phyloP scores from a whole-genome alignment of 2,797 vertebrate genomes.

The Dermochelys coriacea region DNA sequence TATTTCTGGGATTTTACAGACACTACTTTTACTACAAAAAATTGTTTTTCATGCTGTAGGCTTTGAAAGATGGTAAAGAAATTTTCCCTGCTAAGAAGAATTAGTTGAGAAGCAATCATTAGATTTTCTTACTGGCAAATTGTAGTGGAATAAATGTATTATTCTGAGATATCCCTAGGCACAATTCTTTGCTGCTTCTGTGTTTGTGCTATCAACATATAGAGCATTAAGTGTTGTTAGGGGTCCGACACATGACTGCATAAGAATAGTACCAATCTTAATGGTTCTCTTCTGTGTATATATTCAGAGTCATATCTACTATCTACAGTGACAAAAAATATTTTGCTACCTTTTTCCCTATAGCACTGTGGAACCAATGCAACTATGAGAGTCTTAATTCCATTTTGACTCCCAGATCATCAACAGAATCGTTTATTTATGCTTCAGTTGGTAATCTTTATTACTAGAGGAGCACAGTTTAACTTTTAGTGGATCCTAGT shows the following conservation, averaged over 20 bases:
- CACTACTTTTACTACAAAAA: slow-evolving; percentile 7
- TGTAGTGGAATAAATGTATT: neutral
- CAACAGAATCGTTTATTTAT: neutral
- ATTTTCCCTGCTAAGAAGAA: slow-evolving; percentile 30
- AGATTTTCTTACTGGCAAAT: neutral
- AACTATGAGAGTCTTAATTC: neutral
- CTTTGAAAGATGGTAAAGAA: neutral
- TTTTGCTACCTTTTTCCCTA: neutral
- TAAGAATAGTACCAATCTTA: neutral
- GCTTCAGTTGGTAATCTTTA: neutral
- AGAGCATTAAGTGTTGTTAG: neutral
- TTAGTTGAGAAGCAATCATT: neutral
- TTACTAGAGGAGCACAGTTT: neutral
- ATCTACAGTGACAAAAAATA: neutral
- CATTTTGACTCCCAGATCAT: neutral
- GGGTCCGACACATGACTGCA: neutral
- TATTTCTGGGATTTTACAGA: slow-evolving; percentile 30
- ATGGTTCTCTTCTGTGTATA: neutral
- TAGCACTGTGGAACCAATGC: neutral
- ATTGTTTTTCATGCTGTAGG: neutral
- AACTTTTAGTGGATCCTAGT: neutral
- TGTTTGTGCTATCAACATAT: rapidly evolving
- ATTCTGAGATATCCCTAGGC: neutral
- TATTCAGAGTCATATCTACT: neutral
- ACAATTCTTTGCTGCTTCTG: neutral